Conservation (phyloP, 2,888 invertebrate genomes). For the Clivina fossor region DNA sequence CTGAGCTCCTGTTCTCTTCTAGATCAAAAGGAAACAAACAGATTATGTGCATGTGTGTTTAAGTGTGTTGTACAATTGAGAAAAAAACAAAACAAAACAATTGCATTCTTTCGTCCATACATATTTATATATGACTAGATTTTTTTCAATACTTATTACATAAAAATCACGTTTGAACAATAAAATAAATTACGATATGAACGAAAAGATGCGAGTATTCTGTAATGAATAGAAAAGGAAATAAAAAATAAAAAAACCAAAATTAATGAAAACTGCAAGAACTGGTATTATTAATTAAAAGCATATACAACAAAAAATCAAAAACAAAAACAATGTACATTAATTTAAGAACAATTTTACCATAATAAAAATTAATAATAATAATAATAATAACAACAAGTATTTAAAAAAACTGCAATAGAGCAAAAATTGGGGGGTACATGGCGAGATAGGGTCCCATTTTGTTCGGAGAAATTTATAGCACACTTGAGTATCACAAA, state of each 20-base stretch:
- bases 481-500: not conserved
- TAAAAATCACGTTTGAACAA: too few species aligned
- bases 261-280: conserved; percentile 68
- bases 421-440: conserved; percentile 36
- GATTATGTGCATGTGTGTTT: too few species aligned
- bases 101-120: too few species aligned
- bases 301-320: conserved; percentile 75
- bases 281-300: conserved; percentile 74
- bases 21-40: too few species aligned
- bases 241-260: conserved; percentile 57
- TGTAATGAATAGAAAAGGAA: conserved; percentile 32
- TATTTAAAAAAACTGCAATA: conserved; percentile 59
- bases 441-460: conserved; percentile 37
- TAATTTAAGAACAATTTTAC: conserved; percentile 75
- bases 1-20: too few species aligned
- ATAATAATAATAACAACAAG: conserved; percentile 65
- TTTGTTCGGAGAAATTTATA: not conserved
- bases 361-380: conserved; percentile 66
- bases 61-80: too few species aligned
- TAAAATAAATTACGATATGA: too few species aligned
- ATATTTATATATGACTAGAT: too few species aligned
- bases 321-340: conserved; percentile 76
- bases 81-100: too few species aligned
- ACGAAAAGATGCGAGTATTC: conserved; percentile 16
- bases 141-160: too few species aligned